Conservation (phyloP, 2,113 vertebrate species). For the Gallinago media region DNA sequence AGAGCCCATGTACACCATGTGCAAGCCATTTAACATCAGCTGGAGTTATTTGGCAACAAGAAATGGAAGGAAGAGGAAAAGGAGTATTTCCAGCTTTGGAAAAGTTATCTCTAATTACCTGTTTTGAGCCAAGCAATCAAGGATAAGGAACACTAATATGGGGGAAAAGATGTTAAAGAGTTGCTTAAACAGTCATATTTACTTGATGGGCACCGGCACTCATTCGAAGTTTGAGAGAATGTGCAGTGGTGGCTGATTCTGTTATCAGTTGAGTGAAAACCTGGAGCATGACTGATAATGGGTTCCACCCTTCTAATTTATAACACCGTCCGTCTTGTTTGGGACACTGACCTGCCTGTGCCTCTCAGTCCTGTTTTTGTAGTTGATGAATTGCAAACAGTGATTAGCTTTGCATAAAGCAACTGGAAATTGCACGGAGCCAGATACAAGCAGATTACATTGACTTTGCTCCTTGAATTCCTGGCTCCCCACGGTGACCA, state of each 20-base stretch:
- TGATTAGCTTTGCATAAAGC: neutral
- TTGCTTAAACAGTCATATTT: neutral
- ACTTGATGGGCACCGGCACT: neutral
- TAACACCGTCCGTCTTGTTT: neutral
- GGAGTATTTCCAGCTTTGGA: neutral
- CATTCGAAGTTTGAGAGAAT: neutral
- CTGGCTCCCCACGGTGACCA: neutral
- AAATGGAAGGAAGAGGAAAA: neutral
- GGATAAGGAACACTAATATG: neutral
- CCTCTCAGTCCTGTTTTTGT: neutral
- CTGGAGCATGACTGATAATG: neutral
- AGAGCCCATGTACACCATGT: accelerated
- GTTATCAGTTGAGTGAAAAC: neutral
- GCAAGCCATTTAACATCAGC: neutral
- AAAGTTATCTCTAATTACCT: neutral
- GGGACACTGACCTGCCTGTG: neutral
- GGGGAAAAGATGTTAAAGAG: neutral
- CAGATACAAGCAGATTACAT: neutral
- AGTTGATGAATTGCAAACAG: conserved; percentile 1
- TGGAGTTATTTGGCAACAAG: neutral
- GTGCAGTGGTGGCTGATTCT: neutral
- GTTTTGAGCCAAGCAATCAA: neutral
- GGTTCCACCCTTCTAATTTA: neutral
- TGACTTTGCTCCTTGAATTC: neutral
- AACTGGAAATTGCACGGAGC: neutral